Evolutionary conservation across 2,113 vertebrate genomes (phyloP), one percentile per base, ranked within the genome.

Genomic region (Lichenostomus cassidix): DNA sequence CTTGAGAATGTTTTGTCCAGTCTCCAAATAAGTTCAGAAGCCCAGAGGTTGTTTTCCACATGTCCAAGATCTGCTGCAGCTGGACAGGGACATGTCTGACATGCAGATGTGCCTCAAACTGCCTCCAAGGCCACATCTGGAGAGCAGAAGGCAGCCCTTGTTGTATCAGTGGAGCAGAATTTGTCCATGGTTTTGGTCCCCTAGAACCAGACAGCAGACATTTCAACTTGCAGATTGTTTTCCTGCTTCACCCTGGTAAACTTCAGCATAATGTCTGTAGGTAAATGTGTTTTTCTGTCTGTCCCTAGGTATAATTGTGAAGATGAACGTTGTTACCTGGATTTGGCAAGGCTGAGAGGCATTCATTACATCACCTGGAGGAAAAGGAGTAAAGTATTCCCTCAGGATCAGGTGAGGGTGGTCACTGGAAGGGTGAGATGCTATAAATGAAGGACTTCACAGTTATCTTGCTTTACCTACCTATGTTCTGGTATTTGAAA

Each of bases 251-350:
- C 29, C 28, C 59, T 62, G 35, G 15, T 83, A 23, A 81, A 24
- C 19, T 74, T 58, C 31, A 85, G 42, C 27, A 15, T 12, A 23
- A 7, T 53, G 28, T 78, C 42, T 85, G 67, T 23, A 10, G 47
- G 52, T 83, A 59, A 95, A 73, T 44, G 9, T 0, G 7, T 4
- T 28, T 56, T 92, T 60, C 33, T 93, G 65, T 64, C 50, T 97
- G 88, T 95, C 63, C 79, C 56, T 89, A 99, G 99, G 37, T 99
- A 99, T 97, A 99, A 99, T 90, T 99, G 99, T 98, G 98, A 99
- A 90, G 99, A 99, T 96, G 98, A 99, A 86, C 98, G 98, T 94
- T 99, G 99, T 94, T 99, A 99, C 97, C 97, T 98, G 83, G 99
- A 99, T 97, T 95, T 99, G 98, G 99, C 99, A 68, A 98, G 99